Evolutionary conservation across 2,113 vertebrate species (phyloP).

Genomic region (Amblyopsis rosae): DNA sequence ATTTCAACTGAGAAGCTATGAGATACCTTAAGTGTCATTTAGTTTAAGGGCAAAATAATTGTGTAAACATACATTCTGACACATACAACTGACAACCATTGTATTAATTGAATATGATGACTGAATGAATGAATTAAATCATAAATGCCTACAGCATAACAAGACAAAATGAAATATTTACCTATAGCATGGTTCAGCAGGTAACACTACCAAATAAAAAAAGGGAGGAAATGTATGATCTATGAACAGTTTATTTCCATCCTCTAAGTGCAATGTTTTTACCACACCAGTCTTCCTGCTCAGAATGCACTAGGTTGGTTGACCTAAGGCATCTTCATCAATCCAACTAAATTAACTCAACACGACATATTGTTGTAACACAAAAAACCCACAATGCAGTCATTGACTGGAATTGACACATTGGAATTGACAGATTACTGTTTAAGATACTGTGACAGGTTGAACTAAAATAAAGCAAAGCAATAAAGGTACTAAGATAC

Average conservation of each 20-base stretch:
- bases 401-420: neutral
- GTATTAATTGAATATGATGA: too few relatives aligned
- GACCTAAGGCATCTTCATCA: conserved; percentile 75
- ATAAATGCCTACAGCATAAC: conserved; percentile 19
- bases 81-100: conserved; percentile 2
- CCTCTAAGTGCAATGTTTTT: neutral
- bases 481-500: too few relatives aligned
- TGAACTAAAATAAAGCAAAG: too few relatives aligned
- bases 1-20: neutral
- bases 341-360: conserved; percentile 2
- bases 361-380: neutral
- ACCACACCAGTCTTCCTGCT: neutral
- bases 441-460: too few relatives aligned
- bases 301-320: conserved; percentile 82
- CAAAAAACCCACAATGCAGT: neutral
- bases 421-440: neutral
- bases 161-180: conserved; percentile 8
- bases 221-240: neutral
- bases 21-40: neutral
- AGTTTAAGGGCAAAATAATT: conserved; percentile 2
- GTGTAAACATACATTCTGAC: conserved; percentile 2
- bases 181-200: neutral
- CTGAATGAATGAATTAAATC: conserved; percentile 10
- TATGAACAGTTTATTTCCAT: neutral
- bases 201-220: neutral